phyloP scores from a whole-genome alignment of 2,888 invertebrate species.

The Mesochorus sp. region DNA sequence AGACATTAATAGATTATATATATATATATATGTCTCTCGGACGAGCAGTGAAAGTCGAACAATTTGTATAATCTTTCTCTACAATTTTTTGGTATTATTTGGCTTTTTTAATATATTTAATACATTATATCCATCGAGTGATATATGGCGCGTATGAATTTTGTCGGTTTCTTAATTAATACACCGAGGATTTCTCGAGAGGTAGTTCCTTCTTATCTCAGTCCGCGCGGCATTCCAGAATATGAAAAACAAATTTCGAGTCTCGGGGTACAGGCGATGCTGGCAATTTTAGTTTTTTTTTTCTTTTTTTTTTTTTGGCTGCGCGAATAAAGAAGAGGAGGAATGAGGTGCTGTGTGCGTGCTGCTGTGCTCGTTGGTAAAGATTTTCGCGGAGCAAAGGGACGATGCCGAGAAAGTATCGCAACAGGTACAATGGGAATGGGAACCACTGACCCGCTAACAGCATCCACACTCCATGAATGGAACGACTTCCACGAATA shows the following conservation, averaged over 20 bases:
- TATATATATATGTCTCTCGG: not conserved
- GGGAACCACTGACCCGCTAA: slow-evolving; percentile 69
- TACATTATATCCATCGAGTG: not conserved
- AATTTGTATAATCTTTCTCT: not conserved
- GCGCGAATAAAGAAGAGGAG: no score
- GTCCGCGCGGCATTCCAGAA: slow-evolving; percentile 28
- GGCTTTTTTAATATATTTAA: no score
- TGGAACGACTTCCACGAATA: slow-evolving; percentile 72
- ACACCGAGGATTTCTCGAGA: not conserved
- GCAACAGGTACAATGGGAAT: slow-evolving; percentile 55
- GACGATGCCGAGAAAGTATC: no score
- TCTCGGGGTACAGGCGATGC: slow-evolving; percentile 33
- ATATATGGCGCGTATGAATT: slow-evolving; percentile 11
- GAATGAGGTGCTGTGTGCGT: no score
- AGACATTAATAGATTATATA: no score
- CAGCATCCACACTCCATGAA: slow-evolving; percentile 71
- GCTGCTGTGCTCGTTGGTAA: no score
- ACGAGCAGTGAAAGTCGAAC: slow-evolving; percentile 26
- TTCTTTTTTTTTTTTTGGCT: no score
- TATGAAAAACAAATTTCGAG: slow-evolving; percentile 17
- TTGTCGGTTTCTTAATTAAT: slow-evolving; percentile 48
- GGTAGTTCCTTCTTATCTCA: slow-evolving; percentile 27
- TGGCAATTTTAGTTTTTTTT: slow-evolving; percentile 28
- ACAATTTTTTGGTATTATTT: not conserved
- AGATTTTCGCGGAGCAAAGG: no score